Conservation (phyloP, 2,113 vertebrate species). For the Aviceda subcristata region DNA sequence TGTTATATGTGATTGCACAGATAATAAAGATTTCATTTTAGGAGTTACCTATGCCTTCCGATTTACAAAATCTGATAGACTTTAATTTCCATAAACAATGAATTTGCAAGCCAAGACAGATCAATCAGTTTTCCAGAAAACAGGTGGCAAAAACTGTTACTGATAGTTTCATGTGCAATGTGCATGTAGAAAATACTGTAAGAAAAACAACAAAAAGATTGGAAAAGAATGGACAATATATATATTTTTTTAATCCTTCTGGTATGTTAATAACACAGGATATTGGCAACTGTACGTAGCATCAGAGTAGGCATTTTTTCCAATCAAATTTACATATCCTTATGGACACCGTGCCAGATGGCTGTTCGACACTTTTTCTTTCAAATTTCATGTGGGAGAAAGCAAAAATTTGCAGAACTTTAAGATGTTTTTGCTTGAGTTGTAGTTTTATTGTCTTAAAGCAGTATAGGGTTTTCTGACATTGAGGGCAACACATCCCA, state of each 20-base stretch:
- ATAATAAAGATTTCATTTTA: not conserved
- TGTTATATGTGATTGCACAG: not conserved
- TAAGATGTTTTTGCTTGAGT: not conserved
- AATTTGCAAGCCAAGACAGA: not conserved
- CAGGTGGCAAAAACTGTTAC: not conserved
- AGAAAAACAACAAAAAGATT: not conserved
- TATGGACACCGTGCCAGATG: not conserved
- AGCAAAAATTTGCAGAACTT: not conserved
- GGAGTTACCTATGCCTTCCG: not conserved
- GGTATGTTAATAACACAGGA: not conserved
- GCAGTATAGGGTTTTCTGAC: not conserved
- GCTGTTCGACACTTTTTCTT: not conserved
- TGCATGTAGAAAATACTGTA: not conserved
- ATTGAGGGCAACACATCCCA: not conserved
- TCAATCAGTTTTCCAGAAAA: not conserved
- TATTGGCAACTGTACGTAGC: not conserved
- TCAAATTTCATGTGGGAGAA: not conserved
- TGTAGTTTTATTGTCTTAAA: not conserved
- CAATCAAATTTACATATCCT: not conserved
- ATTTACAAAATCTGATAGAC: not conserved
- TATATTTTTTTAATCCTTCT: not conserved
- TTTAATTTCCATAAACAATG: not conserved
- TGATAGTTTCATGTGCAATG: not conserved
- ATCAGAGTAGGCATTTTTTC: not conserved
- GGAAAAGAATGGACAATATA: not conserved